Conservation (phyloP, 2,888 invertebrate species). For the Penaeus monodon region DNA sequence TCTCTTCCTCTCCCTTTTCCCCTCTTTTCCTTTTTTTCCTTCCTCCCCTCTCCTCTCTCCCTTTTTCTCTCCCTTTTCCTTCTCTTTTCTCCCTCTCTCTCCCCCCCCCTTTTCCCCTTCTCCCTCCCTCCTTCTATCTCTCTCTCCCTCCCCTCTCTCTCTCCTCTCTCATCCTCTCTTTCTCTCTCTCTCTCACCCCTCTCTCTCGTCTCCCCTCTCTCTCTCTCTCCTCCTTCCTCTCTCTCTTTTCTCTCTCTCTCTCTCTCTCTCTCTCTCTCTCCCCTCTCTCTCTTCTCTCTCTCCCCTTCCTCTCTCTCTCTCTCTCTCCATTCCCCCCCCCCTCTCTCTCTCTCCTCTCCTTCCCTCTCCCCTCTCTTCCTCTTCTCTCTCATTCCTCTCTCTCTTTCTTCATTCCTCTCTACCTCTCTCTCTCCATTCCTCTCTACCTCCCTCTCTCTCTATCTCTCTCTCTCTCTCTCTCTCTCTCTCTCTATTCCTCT, state of each 20-base stretch:
- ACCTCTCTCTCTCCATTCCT: neutral
- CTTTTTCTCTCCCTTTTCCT: too few species aligned
- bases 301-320: neutral
- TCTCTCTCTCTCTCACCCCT: neutral
- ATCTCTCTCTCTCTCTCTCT: neutral
- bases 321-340: neutral
- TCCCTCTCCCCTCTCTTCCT: neutral
- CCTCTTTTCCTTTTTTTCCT: too few species aligned
- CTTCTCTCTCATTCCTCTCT: neutral
- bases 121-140: too few species aligned
- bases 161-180: too few species aligned
- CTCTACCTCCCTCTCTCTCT: neutral
- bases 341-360: neutral
- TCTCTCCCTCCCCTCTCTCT: too few species aligned
- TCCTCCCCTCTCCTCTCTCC: too few species aligned
- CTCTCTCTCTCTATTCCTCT: neutral
- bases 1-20: too few species aligned
- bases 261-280: neutral
- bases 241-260: neutral
- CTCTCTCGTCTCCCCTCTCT: neutral
- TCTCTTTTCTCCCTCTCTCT: too few species aligned
- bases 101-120: too few species aligned
- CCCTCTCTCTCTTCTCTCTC: neutral
- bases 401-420: neutral
- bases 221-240: neutral